Conservation (phyloP, 2,888 invertebrate species). For the Eulithis testata region DNA sequence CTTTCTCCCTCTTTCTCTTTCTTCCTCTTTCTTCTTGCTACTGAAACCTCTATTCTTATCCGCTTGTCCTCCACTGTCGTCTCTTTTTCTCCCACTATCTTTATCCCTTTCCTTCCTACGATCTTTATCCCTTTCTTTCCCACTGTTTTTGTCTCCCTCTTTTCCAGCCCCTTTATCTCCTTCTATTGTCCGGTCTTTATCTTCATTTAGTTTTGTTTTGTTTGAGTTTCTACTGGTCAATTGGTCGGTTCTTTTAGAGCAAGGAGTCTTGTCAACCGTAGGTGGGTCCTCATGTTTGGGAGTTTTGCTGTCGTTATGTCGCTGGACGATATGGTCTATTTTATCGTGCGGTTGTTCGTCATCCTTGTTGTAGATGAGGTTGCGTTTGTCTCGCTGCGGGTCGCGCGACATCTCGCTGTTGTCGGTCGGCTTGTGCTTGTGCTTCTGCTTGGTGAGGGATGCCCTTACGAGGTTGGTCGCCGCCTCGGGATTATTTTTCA, state of each 20-base stretch:
- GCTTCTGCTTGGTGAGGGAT: conserved; percentile 40
- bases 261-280: conserved; percentile 15
- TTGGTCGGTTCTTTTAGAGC: background rate
- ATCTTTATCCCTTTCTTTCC: too few relatives aligned
- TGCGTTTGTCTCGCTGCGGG: conserved; percentile 58
- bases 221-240: background rate
- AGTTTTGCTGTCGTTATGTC: conserved; percentile 16
- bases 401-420: conserved; percentile 1
- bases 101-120: background rate
- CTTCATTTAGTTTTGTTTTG: background rate
- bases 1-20: too few relatives aligned
- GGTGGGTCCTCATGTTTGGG: conserved; percentile 25
- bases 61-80: background rate
- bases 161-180: too few relatives aligned
- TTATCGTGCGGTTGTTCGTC: conserved; percentile 67
- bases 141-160: too few relatives aligned
- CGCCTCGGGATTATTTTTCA: conserved; percentile 62
- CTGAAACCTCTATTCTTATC: background rate
- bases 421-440: background rate
- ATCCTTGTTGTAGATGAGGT: conserved; percentile 77
- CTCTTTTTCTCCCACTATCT: background rate
- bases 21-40: conserved; percentile 7
- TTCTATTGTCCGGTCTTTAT: too few relatives aligned
- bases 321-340: conserved; percentile 37
- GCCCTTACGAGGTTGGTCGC: conserved; percentile 64